Conservation (phyloP, 2,113 vertebrate genomes). For the Thamnophis sirtalis region DNA sequence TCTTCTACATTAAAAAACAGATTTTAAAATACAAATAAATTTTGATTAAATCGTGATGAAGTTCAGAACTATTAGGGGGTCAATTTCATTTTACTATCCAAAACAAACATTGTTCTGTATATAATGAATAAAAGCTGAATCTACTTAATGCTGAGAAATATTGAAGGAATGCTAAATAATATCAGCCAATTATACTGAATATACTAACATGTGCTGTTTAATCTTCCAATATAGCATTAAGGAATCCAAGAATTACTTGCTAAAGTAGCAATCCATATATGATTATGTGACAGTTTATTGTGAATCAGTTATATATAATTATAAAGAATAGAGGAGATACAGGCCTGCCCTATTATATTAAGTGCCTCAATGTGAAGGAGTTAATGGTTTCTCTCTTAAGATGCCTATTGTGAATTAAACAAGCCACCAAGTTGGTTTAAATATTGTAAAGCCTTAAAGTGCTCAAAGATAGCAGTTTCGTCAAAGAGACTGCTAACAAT, state of each 20-base stretch:
- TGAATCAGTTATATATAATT: conserved; percentile 64
- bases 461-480: conserved; percentile 66
- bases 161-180: conserved; percentile 46
- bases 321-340: conserved; percentile 45
- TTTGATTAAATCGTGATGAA: conserved; percentile 73
- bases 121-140: conserved; percentile 63
- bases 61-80: conserved; percentile 60
- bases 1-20: conserved; percentile 61
- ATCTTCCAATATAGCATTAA: conserved; percentile 56
- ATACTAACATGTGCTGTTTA: conserved; percentile 58
- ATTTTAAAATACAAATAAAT: conserved; percentile 45
- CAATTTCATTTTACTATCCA: conserved; percentile 61
- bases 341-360: conserved; percentile 57
- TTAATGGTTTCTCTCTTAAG: conserved; percentile 53
- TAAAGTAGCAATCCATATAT: conserved; percentile 64
- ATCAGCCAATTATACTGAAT: conserved; percentile 56
- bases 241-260: conserved; percentile 60
- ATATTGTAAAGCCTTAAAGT: conserved; percentile 69
- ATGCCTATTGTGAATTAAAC: conserved; percentile 57
- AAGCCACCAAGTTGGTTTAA: conserved; percentile 63
- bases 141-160: conserved; percentile 67
- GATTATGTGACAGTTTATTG: conserved; percentile 56
- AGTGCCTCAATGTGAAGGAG: conserved; percentile 64
- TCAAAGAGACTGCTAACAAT: conserved; percentile 56
- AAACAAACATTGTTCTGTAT: conserved; percentile 48